phyloP scores from a whole-genome alignment of 2,113 vertebrate genomes.

The Zingel zingel region DNA sequence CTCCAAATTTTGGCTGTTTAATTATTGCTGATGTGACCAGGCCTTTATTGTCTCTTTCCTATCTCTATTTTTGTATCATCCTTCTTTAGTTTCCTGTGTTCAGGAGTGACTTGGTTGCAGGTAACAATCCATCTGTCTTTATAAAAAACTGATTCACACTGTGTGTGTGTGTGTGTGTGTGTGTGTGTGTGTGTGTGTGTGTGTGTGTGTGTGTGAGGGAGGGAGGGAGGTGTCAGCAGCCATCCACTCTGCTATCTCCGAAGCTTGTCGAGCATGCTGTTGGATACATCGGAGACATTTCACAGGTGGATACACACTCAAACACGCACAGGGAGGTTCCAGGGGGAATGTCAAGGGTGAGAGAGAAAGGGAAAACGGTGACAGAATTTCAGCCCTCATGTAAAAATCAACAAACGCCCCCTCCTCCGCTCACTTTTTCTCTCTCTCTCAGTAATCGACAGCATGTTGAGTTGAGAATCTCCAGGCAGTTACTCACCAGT shows the following conservation, averaged over 20 bases:
- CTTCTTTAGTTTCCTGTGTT: background rate
- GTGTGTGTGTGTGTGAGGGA: too few relatives aligned
- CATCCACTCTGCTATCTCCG: conserved; percentile 10
- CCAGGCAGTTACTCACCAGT: conserved; percentile 43
- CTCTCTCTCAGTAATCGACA: conserved; percentile 25
- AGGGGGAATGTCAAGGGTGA: conserved; percentile 28
- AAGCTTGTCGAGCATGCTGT: conserved; percentile 56
- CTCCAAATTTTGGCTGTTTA: background rate
- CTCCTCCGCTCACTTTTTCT: background rate
- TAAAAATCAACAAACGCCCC: conserved; percentile 34
- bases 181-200: background rate
- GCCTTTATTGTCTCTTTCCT: background rate
- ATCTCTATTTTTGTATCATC: background rate
- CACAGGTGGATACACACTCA: conserved; percentile 67
- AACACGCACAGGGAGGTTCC: conserved; percentile 21
- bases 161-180: background rate
- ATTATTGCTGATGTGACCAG: background rate
- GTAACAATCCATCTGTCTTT: background rate
- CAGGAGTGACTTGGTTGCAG: background rate
- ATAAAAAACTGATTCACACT: background rate
- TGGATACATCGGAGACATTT: conserved; percentile 59
- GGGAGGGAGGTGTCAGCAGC: conserved; percentile 27
- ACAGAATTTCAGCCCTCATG: conserved; percentile 29
- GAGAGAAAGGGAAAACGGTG: background rate
- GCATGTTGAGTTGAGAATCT: conserved; percentile 49